Evolutionary conservation across 64 coral and sea anemone species (phyloP).

Genomic region (Montipora efflorescens): DNA sequence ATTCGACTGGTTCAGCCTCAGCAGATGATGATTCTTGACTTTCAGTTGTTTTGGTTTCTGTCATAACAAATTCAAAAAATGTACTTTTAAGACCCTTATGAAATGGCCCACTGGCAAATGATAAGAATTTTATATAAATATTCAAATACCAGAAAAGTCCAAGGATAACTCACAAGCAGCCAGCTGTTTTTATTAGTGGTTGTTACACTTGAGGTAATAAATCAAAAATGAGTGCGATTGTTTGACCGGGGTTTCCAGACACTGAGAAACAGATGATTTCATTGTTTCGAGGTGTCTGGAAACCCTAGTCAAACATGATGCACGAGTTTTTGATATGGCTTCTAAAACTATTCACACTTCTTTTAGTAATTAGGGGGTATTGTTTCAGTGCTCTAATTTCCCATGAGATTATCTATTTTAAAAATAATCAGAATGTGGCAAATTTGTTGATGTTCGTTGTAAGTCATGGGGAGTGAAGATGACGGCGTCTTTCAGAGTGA

Average conservation of each 20-base stretch:
- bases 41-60: conserved; percentile 3
- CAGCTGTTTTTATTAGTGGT: too few relatives aligned
- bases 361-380: conserved; percentile 15
- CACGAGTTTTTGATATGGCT: conserved; percentile 45
- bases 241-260: too few relatives aligned
- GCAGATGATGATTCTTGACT: background rate
- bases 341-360: conserved; percentile 48
- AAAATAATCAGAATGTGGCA: conserved; percentile 9
- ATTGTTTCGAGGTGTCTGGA: background rate
- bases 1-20: background rate
- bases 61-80: background rate
- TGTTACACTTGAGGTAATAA: too few relatives aligned
- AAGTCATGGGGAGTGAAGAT: too few relatives aligned
- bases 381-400: background rate
- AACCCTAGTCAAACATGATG: conserved; percentile 23
- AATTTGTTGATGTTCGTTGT: conserved; percentile 15
- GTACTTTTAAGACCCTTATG: background rate
- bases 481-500: too few relatives aligned
- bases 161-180: too few relatives aligned
- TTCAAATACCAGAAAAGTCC: too few relatives aligned
- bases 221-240: too few relatives aligned
- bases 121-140: background rate
- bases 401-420: conserved; percentile 8
- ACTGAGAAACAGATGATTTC: too few relatives aligned
- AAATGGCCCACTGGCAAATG: background rate